These are phyloP conservation scores for Cryptomyrus ogoouensis DNA, from an alignment of 2,113 vertebrate genomes.

Conservation along the genomic window DNA sequence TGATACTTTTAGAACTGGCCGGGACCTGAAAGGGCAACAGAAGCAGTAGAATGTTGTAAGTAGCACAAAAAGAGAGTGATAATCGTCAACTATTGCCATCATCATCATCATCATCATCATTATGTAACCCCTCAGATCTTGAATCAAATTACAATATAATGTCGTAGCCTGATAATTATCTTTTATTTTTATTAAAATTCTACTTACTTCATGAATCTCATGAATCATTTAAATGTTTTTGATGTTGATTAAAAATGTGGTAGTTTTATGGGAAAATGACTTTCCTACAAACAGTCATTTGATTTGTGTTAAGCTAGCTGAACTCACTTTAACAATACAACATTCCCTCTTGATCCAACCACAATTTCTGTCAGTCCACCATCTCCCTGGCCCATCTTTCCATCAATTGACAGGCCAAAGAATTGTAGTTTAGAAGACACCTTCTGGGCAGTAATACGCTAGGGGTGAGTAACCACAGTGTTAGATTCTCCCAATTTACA, in stretches of 20 bases:
- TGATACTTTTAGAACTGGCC: conserved; percentile 53
- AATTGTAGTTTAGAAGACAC: conserved; percentile 46
- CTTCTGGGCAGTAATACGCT: conserved; percentile 58
- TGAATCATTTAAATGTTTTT: background rate
- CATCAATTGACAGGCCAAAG: conserved; percentile 71
- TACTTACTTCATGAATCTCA: background rate
- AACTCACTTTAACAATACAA: conserved; percentile 66
- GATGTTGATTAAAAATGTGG: background rate
- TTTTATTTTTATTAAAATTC: background rate
- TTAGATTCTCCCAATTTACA: background rate
- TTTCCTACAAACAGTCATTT: background rate
- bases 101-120: background rate
- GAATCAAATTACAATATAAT: background rate
- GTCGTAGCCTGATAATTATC: background rate
- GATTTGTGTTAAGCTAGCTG: background rate
- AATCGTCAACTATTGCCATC: background rate
- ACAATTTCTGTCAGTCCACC: conserved; percentile 66
- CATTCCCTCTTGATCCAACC: conserved; percentile 61
- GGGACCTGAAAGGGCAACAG: conserved; percentile 54
- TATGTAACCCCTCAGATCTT: background rate
- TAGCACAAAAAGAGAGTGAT: background rate
- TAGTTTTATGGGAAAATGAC: background rate
- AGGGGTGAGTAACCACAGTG: conserved; percentile 12
- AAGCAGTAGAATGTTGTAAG: background rate
- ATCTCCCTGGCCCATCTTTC: conserved; percentile 59